phyloP scores from a whole-genome alignment of 2,888 invertebrate genomes.

The Sturmia bella region DNA sequence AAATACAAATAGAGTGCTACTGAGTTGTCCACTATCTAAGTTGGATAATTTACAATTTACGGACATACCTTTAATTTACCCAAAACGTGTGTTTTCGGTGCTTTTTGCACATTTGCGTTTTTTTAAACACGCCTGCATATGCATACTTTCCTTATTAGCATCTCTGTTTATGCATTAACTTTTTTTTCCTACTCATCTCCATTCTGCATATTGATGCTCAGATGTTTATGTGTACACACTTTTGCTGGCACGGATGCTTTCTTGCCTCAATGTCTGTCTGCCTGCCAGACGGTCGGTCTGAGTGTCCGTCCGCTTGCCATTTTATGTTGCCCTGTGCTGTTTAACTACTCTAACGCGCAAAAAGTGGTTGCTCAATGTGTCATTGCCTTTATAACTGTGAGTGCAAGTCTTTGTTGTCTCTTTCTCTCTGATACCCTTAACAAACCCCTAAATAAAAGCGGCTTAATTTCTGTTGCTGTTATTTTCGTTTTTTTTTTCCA shows the following conservation, averaged over 20 bases:
- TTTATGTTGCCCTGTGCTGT: slow-evolving; percentile 36
- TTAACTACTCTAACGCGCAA: slow-evolving; percentile 62
- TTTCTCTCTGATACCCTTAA: slow-evolving; percentile 56
- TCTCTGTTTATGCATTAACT: slow-evolving; percentile 49
- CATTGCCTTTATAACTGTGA: slow-evolving; percentile 58
- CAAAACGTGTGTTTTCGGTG: not conserved
- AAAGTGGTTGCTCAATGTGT: slow-evolving; percentile 68
- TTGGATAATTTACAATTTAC: too few relatives aligned
- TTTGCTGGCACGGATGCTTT: slow-evolving; percentile 27
- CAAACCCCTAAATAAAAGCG: slow-evolving; percentile 68
- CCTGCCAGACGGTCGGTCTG: slow-evolving; percentile 6
- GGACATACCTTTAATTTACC: too few relatives aligned
- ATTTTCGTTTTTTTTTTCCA: slow-evolving; percentile 17
- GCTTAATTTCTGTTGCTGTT: slow-evolving; percentile 59
- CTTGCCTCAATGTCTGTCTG: slow-evolving; percentile 13
- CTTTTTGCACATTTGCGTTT: slow-evolving; percentile 16
- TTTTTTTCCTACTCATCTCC: slow-evolving; percentile 33
- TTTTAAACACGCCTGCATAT: not conserved
- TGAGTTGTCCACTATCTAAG: too few relatives aligned
- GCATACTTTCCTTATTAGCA: slow-evolving; percentile 41
- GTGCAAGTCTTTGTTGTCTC: slow-evolving; percentile 35
- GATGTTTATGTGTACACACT: not conserved
- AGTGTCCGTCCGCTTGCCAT: slow-evolving; percentile 11
- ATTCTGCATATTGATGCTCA: not conserved
- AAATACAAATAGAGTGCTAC: too few relatives aligned